A percentile compares a stretch with the other conserved stretches of the same genome.
Evolutionary conservation across 2,113 vertebrate species (phyloP).

Genomic region (Sceloporus tristichus): DNA sequence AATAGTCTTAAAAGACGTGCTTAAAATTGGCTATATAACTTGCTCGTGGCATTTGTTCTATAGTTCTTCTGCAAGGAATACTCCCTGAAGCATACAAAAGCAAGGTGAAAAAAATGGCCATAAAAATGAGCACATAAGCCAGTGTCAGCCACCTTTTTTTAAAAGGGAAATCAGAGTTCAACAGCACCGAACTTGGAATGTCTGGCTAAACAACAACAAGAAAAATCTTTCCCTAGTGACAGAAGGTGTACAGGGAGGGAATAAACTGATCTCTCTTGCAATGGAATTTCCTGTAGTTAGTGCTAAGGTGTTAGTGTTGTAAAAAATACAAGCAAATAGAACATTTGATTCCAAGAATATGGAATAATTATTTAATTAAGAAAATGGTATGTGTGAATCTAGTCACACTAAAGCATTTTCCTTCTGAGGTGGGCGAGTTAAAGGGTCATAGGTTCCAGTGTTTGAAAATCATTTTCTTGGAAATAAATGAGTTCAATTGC

Average conservation of each 20-base stretch:
- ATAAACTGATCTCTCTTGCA: background rate
- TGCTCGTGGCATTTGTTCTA: background rate
- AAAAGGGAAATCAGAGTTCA: background rate
- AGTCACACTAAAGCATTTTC: background rate
- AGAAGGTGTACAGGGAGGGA: background rate
- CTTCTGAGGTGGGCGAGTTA: background rate
- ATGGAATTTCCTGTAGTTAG: background rate
- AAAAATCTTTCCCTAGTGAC: background rate
- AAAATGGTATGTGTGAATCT: background rate
- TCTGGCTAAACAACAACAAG: background rate
- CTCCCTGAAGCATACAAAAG: no score
- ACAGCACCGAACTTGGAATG: background rate
- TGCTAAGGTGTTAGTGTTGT: background rate
- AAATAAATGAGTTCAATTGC: conserved; percentile 14
- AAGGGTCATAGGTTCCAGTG: background rate
- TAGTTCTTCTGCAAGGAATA: background rate
- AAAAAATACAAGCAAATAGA: background rate
- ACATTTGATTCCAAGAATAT: background rate
- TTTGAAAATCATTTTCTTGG: background rate
- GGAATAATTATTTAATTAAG: background rate
- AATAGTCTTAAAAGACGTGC: background rate
- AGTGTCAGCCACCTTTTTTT: background rate
- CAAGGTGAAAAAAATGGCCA: background rate
- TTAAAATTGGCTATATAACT: background rate
- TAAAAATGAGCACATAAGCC: background rate